These are phyloP conservation scores for Drosophila ogumai DNA, from an alignment of 1,140 invertebrate species.

Conservation along the genomic window DNA sequence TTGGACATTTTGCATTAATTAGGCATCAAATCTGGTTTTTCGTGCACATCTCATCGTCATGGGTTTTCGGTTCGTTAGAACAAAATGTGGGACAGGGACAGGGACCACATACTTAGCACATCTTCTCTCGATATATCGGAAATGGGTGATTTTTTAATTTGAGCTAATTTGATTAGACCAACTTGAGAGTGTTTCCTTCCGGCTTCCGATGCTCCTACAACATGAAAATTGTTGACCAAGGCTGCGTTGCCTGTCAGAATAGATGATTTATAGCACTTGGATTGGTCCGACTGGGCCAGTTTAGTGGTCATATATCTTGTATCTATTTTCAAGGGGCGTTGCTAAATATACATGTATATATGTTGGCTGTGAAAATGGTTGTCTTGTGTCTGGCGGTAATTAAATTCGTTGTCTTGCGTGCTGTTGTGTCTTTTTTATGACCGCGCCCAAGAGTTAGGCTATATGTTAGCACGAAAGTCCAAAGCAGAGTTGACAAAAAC, in stretches of 20 bases:
- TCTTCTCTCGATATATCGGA: slow-evolving; percentile 29
- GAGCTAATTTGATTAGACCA: slow-evolving; percentile 61
- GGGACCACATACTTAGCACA: slow-evolving; percentile 39
- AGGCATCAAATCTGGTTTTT: slow-evolving; percentile 45
- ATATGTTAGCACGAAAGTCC: slow-evolving; percentile 12
- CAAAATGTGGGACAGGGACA: slow-evolving; percentile 42
- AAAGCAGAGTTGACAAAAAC: neutral
- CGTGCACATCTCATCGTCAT: slow-evolving; percentile 1
- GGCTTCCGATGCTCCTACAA: slow-evolving; percentile 57
- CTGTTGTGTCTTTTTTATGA: slow-evolving; percentile 19
- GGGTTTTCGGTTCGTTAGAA: slow-evolving; percentile 29
- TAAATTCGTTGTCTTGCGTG: slow-evolving; percentile 14
- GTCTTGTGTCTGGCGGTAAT: neutral
- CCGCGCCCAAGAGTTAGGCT: slow-evolving; percentile 59
- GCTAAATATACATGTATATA: neutral
- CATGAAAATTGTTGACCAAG: slow-evolving; percentile 68
- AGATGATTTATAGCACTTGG: slow-evolving; percentile 62
- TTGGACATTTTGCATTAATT: slow-evolving; percentile 50
- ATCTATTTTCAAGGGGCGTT: slow-evolving; percentile 24
- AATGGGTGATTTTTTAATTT: slow-evolving; percentile 29
- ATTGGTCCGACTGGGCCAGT: slow-evolving; percentile 6
- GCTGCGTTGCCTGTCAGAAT: slow-evolving; percentile 33
- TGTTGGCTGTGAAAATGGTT: slow-evolving; percentile 15
- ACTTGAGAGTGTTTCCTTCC: slow-evolving; percentile 39
- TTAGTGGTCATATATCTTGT: slow-evolving; percentile 4